These are phyloP conservation scores for Latrodectus elegans DNA, from an alignment of 2,888 invertebrate species.

Conservation along the genomic window DNA sequence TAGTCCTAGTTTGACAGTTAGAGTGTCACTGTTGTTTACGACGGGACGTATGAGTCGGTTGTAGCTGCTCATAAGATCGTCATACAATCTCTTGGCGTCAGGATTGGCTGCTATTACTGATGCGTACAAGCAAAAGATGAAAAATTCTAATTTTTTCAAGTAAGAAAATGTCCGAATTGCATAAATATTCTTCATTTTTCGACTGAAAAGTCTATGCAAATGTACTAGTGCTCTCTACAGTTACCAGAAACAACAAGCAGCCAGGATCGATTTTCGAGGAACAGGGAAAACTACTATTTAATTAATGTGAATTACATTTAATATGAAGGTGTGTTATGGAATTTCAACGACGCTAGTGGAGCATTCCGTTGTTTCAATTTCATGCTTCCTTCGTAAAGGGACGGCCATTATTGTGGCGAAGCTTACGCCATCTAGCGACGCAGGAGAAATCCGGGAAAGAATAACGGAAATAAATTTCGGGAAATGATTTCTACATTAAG, in stretches of 20 bases:
- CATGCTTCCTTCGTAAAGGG: conserved; percentile 15
- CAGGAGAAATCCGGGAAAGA: conserved; percentile 12
- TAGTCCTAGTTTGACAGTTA: conserved; percentile 93
- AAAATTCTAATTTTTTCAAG: not conserved
- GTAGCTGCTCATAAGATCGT: conserved; percentile 95
- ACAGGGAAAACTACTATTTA: not conserved
- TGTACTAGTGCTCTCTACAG: not conserved
- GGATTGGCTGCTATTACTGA: conserved; percentile 79
- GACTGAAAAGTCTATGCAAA: not conserved
- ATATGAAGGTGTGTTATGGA: not conserved
- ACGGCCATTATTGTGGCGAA: conserved; percentile 26
- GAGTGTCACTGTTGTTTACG: conserved; percentile 94
- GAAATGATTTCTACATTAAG: conserved; percentile 53
- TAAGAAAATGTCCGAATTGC: conserved; percentile 1
- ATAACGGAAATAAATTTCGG: conserved; percentile 44
- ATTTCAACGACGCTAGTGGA: conserved; percentile 23
- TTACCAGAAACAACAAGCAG: not conserved
- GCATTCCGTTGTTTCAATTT: conserved; percentile 35
- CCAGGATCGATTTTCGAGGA: not conserved
- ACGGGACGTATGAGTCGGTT: conserved; percentile 97
- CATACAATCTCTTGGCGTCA: conserved; percentile 95
- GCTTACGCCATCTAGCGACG: conserved; percentile 45
- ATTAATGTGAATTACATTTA: not conserved
- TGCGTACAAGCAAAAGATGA: conserved; percentile 11
- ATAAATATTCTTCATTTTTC: conserved; percentile 23